Evolutionary conservation across 2,797 vertebrate species (phyloP), one percentile per base, ranked within the genome.

Genomic region (Decapterus maruadsi): DNA sequence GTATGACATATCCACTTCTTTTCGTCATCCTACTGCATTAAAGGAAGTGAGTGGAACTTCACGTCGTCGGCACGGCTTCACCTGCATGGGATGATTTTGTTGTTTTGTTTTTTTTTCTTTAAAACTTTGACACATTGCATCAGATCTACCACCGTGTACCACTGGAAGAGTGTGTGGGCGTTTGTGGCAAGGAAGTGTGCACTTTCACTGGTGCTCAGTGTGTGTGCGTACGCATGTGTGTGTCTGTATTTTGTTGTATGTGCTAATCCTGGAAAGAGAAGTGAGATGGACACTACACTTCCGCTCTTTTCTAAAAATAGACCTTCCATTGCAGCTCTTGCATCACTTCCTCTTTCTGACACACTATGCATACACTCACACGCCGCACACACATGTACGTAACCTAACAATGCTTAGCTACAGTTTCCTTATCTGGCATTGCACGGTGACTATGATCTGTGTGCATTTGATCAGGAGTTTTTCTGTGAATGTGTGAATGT

Each of bases 321-420:
- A 85, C 42, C 87, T 81, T 91, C 89, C 85, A 88, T 68, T 78
- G 74, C 59, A 84, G 66, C 70, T 40, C 38, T 40, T 40, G 38
- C 91, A 93, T 93, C 90, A 93, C 88, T 94, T 94, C 93, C 93
- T 92, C 86, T 92, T 92, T 90, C 40, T 88, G 82, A 80, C 73
- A 78, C 48, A 71, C 42, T n/a, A 29, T 51, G n/a, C 74, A 72
- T 26, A 17, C 61, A 46, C 16, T 46, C 16, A 22, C 54, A 36
- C 53, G 9, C 46, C 26, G 59, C 68, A 72, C 50, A 53, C 57
- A 51, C 61, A 79, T 59, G 34, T 55, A 72, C 72, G 51, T 75
- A 84, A 82, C 76, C 76, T 56, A 62, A 84, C 80, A 75, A 74
- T 10, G 51, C 78, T 85, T 42, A 67, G 75, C 86, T 34, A 34